Evolutionary conservation across 2,113 vertebrate species (phyloP).

Genomic region (Trogon surrucura): DNA sequence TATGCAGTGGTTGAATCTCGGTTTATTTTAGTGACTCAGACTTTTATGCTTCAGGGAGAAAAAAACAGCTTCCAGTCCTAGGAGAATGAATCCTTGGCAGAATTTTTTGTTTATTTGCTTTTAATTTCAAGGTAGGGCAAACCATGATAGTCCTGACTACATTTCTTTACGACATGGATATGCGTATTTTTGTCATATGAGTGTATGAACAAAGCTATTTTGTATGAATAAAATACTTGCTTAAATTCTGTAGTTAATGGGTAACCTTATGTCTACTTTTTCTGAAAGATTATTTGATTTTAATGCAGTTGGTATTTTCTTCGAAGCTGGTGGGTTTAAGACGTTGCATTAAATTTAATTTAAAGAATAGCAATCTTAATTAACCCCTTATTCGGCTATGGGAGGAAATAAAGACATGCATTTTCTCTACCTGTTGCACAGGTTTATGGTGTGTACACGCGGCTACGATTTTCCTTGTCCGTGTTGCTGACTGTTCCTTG

Average conservation of each 20-base stretch:
- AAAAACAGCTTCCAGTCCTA: neutral
- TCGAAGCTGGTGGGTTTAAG: neutral
- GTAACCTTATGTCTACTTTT: neutral
- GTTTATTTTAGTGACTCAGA: neutral
- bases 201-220: neutral
- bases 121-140: neutral
- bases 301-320: neutral
- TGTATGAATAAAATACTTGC: neutral
- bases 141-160: neutral
- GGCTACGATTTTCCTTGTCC: neutral
- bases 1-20: neutral
- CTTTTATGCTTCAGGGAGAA: neutral
- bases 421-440: neutral
- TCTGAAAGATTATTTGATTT: neutral
- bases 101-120: neutral
- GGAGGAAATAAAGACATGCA: neutral
- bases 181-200: neutral
- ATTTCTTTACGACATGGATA: neutral
- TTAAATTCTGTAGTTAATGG: neutral
- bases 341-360: neutral
- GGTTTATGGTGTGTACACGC: neutral
- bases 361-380: neutral
- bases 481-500: neutral
- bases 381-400: neutral
- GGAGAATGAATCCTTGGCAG: neutral